Evolutionary conservation across 64 coral and sea anemone genomes (phyloP), one percentile per base, ranked within the genome.

Genomic region (Acropora tenuis): DNA sequence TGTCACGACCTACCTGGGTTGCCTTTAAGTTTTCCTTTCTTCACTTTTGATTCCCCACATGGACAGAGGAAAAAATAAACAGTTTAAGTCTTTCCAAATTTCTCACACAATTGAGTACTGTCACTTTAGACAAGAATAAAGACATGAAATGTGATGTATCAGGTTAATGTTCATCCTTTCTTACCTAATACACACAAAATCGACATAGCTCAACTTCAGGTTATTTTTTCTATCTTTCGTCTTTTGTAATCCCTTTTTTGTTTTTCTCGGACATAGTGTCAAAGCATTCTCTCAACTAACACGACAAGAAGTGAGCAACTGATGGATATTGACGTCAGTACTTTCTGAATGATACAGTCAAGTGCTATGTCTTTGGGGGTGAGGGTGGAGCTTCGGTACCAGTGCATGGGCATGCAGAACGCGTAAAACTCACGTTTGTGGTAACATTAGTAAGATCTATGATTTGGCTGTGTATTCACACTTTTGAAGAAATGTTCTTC

Each of bases 101-200:
- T 8, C 18, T n/a, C 12, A n/a, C 5, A 50, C 52, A 5, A 10
- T 10, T 55, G 5, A 55, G 52, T 7, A 55, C 10, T 7, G 52
- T 55, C 52, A 55, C 52, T n/a, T 20, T 81, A 4, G 68, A 48
- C 43, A 46, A 5, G 13, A 48, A 48, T 18, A 45, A 20, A 8
- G 1, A 43, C 13, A 17, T 20, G 18, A 17, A 85, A 71, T 85
- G 44, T 49, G 13, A 67, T 20, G 65, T 18, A 69, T 44, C 44
- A 68, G 4, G 48, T 71, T 8, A 66, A 6, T 44, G 13, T 18
- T 50, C 60, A 63, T 73, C 12, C 45, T 2, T 17, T 45, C 90
- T 85, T 84, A 91, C 90, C 90, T 9, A 77, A 41, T 2, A 91
- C 73, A 77, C 80, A 47, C 53, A 91, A 91, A 49, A 91, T 91